Percentiles rank a stretch among this genome's conserved stretches.
phyloP scores from a whole-genome alignment of 2,113 vertebrate genomes.

The Egretta garzetta region DNA sequence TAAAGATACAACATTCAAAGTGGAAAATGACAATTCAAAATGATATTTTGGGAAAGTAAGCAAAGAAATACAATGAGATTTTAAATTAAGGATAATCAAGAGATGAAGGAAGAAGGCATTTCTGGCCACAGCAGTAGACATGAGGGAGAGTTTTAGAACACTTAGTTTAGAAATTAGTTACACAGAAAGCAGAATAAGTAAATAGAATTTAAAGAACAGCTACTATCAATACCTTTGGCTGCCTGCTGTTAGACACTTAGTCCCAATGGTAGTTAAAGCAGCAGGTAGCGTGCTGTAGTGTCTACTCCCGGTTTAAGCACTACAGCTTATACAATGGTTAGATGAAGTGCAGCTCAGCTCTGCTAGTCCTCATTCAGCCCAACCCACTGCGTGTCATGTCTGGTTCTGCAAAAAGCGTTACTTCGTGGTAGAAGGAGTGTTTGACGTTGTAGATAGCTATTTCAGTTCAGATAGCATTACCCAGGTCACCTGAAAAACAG shows the following conservation, averaged over 20 bases:
- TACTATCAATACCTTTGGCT: neutral
- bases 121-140: neutral
- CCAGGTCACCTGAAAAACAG: neutral
- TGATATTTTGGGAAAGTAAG: neutral
- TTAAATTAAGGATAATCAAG: neutral
- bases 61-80: neutral
- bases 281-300: fast-evolving
- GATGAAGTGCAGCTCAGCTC: neutral
- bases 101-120: neutral
- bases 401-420: neutral
- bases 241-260: neutral
- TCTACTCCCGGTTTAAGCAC: neutral
- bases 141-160: neutral
- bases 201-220: neutral
- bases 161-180: neutral
- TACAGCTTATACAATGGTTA: neutral
- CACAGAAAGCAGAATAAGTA: neutral
- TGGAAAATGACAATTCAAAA: neutral
- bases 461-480: neutral
- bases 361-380: neutral
- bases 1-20: neutral
- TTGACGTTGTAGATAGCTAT: neutral
- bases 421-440: neutral
- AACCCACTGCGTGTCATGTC: neutral
- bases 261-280: neutral